Evolutionary conservation across 2,113 vertebrate genomes (phyloP).

Genomic region (Myrmecophaga tridactyla): DNA sequence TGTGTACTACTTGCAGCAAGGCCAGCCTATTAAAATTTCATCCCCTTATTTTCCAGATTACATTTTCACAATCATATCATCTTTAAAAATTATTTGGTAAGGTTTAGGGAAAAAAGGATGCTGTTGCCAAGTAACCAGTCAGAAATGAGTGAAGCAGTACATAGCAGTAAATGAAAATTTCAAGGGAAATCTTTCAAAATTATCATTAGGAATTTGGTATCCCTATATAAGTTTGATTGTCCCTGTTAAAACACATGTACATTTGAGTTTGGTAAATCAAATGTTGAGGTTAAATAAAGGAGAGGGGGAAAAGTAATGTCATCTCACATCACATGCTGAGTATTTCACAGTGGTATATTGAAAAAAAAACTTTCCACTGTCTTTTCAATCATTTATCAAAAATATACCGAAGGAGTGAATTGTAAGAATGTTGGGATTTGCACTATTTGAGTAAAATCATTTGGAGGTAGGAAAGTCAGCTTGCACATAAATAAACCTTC

Average conservation of each 20-base stretch:
- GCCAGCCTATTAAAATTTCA: neutral
- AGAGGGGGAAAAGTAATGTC: neutral
- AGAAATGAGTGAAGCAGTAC: conserved; percentile 25
- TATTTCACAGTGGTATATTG: neutral
- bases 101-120: conserved; percentile 40
- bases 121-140: conserved; percentile 57
- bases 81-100: conserved; percentile 53
- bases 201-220: neutral
- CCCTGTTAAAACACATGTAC: neutral
- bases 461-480: conserved; percentile 26
- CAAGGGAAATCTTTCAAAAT: conserved; percentile 15
- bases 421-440: neutral
- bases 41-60: conserved; percentile 48
- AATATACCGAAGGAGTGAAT: neutral
- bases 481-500: conserved; percentile 15
- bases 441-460: neutral
- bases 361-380: neutral
- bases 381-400: neutral
- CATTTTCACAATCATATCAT: conserved; percentile 11
- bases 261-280: conserved; percentile 47
- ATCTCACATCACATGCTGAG: neutral
- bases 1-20: neutral
- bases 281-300: neutral
- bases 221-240: neutral
- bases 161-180: conserved; percentile 48